phyloP scores from a whole-genome alignment of 2,113 vertebrate species.

The Merops nubicus region DNA sequence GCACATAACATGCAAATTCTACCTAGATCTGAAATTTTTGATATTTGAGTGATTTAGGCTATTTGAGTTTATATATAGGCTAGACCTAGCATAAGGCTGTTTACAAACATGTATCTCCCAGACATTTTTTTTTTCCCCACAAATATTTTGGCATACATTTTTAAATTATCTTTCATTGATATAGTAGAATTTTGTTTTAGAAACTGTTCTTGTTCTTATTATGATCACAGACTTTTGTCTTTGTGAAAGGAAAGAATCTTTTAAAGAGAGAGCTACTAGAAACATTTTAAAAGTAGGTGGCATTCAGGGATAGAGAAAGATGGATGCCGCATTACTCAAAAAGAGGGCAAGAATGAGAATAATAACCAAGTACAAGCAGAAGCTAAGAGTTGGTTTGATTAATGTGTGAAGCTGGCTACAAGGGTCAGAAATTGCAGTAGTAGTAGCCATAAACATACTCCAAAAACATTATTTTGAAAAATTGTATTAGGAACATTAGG shows the following conservation, averaged over 20 bases:
- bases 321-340: background rate
- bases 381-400: background rate
- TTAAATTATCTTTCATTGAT: background rate
- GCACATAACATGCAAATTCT: slow-evolving; percentile 5
- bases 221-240: background rate
- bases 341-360: background rate
- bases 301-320: background rate
- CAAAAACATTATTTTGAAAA: background rate
- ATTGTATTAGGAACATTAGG: background rate
- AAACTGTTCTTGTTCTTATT: background rate
- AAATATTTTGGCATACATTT: background rate
- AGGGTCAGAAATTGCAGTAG: background rate
- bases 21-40: slow-evolving; percentile 14
- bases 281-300: background rate
- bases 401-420: background rate
- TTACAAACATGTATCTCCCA: background rate
- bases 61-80: too few species aligned
- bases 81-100: too few species aligned
- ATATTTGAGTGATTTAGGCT: slow-evolving; percentile 18
- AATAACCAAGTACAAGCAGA: background rate
- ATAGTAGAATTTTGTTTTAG: background rate
- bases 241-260: background rate
- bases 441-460: background rate
- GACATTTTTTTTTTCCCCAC: background rate
- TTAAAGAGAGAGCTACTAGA: background rate